Percentiles rank a stretch among this genome's conserved stretches.
phyloP scores from a whole-genome alignment of 2,797 vertebrate genomes.

The Alcedo atthis region DNA sequence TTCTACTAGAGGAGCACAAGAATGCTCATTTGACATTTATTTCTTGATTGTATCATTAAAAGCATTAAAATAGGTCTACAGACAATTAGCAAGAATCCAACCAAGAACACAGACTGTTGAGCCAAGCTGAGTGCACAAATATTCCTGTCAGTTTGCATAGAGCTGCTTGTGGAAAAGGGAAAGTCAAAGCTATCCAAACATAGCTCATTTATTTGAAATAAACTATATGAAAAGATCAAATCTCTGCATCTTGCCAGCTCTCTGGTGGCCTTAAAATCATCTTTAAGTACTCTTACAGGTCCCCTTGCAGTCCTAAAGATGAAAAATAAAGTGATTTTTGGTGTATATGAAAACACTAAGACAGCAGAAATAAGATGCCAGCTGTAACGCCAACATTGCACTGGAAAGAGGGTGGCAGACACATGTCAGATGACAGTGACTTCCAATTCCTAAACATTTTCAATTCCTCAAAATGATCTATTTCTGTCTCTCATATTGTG shows the following conservation, averaged over 20 bases:
- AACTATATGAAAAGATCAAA: not conserved
- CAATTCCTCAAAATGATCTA: not conserved
- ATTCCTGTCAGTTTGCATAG: not conserved
- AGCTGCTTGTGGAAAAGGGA: not conserved
- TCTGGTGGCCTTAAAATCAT: not conserved
- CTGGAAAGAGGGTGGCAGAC: not conserved
- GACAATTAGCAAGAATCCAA: not conserved
- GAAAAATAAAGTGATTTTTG: not conserved
- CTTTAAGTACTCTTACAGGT: not conserved
- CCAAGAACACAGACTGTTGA: not conserved
- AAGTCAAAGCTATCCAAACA: not conserved
- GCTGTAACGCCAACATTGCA: not conserved
- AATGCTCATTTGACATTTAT: not conserved
- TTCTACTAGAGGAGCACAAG: not conserved
- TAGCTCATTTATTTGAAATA: not conserved
- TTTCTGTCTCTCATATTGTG: not conserved
- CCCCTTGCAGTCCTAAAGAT: not conserved
- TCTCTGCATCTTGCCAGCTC: not conserved
- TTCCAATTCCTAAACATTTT: conserved; percentile 4
- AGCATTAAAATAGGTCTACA: not conserved
- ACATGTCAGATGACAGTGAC: not conserved
- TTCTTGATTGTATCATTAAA: not conserved
- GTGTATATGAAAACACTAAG: not conserved
- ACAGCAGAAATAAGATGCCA: not conserved
- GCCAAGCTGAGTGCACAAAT: not conserved